Base-by-base conservation (phyloP, 1,140 invertebrate species). In the Scaptomyza pallida region DNA sequence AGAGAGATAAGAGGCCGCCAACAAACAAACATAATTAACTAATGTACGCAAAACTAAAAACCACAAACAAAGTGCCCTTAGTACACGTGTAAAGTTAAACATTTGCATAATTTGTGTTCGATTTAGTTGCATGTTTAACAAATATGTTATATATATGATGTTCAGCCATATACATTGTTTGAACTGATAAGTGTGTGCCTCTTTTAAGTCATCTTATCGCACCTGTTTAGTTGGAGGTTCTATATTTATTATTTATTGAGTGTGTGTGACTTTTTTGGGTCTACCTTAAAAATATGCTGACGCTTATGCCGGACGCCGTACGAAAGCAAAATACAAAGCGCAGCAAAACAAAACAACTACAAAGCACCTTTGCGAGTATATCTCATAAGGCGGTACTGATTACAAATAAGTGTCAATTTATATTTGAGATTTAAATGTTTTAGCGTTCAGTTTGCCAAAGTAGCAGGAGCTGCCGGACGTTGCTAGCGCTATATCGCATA, bases 231-330 rank as follows among this genome's bases (percentile, higher is more conserved):
- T 52, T 65, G 41, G 19, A 17, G 45, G 10, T 43, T 44, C n/a
- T n/a, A n/a, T n/a, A n/a, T n/a, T n/a, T n/a, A n/a, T n/a, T n/a
- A n/a, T n/a, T n/a, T n/a, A n/a, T n/a, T n/a, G n/a, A n/a, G n/a
- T n/a, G n/a, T n/a, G n/a, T n/a, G n/a, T 41, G 43, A 62, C 50
- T 75, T 63, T 35, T 44, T 68, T 21, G 48, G 59, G 47, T 15
- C 50, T 54, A 76, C 67, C 72, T 65, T 75, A 67, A 60, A 35
- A 78, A 78, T 54, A 78, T 89, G 82, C 83, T 81, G 77, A 89
- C 81, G 60, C 63, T 55, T 55, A 33, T 41, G 43, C 21, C 44
- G 61, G 33, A 65, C 33, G 33, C 17, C 3, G n/a, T n/a, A n/a
- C n/a, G 21, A 57, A 26, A 56, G 17, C 21, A 50, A 71, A 69